phyloP scores from a whole-genome alignment of 2,888 invertebrate genomes.

The Cetonia aurata region DNA sequence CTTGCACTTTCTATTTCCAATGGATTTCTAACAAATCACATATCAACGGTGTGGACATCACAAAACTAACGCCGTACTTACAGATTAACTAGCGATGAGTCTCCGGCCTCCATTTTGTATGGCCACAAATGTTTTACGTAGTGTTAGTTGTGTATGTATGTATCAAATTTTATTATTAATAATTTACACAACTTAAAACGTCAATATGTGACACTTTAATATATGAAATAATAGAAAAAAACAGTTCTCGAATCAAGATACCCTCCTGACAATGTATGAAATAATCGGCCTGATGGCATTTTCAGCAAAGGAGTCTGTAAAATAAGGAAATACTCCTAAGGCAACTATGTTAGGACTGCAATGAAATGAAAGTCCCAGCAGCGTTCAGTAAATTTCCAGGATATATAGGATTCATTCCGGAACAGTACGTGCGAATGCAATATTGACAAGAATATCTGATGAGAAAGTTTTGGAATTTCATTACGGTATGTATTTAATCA shows the following conservation, averaged over 20 bases:
- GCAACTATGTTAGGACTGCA: no score
- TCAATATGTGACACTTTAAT: no score
- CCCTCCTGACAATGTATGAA: not conserved
- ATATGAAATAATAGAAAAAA: no score
- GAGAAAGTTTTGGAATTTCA: slow-evolving; percentile 1
- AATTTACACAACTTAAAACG: no score
- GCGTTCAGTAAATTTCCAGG: slow-evolving; percentile 11
- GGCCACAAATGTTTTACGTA: not conserved
- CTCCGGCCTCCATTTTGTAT: slow-evolving; percentile 15
- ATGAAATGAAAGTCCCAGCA: not conserved
- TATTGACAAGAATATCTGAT: no score
- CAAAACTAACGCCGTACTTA: slow-evolving; percentile 24
- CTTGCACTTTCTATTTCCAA: slow-evolving; percentile 13
- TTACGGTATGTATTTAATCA: no score
- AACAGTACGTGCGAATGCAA: slow-evolving; percentile 7
- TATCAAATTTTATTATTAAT: no score
- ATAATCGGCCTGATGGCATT: no score
- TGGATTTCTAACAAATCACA: slow-evolving; percentile 24
- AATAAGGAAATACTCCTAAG: no score
- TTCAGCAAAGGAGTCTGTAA: no score
- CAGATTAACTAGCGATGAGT: slow-evolving; percentile 30
- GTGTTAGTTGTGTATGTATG: no score
- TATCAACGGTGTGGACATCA: slow-evolving; percentile 1
- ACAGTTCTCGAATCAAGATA: slow-evolving; percentile 6
- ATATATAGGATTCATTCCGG: not conserved